phyloP scores from a whole-genome alignment of 2,888 invertebrate species.

The Scaptomyza cyrtandrae region DNA sequence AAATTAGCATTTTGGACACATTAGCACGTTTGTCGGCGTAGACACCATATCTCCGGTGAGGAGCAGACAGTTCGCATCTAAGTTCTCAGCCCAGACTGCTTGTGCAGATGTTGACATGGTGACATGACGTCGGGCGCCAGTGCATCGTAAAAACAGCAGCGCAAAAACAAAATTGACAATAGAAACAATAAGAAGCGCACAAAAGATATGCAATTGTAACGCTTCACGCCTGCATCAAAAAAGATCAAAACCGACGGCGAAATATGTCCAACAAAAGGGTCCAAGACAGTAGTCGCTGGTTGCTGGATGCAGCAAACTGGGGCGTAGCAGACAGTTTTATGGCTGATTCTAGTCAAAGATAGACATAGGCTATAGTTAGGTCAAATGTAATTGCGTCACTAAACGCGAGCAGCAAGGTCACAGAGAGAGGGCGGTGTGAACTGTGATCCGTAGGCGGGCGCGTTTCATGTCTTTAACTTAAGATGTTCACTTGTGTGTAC shows the following conservation, averaged over 20 bases:
- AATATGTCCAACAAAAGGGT: conserved; percentile 25
- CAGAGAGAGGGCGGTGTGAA: conserved; percentile 63
- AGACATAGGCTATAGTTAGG: conserved; percentile 28
- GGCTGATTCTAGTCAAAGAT: conserved; percentile 33
- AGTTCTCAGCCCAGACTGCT: conserved; percentile 19
- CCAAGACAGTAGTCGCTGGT: conserved; percentile 41
- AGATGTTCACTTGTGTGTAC: conserved; percentile 50
- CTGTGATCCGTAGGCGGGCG: conserved; percentile 64
- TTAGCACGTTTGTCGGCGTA: conserved; percentile 58
- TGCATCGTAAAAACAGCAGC: conserved; percentile 58
- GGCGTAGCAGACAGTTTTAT: conserved; percentile 50
- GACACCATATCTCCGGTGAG: conserved; percentile 63
- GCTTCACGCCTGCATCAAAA: conserved; percentile 71
- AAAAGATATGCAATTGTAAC: conserved; percentile 71
- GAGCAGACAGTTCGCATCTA: conserved; percentile 7
- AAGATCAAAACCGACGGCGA: conserved; percentile 60
- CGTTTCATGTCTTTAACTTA: conserved; percentile 65
- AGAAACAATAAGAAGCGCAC: conserved; percentile 38
- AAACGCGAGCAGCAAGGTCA: conserved; percentile 46
- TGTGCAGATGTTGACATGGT: conserved; percentile 27
- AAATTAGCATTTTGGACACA: conserved; percentile 64
- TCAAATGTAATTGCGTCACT: conserved; percentile 75
- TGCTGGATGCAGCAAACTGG: conserved; percentile 39
- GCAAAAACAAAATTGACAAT: conserved; percentile 24
- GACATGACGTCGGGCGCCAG: conserved; percentile 56